Percentiles rank a stretch among this genome's conserved stretches.
Conservation (phyloP, 2,113 vertebrate species). For the Suricata suricatta region DNA sequence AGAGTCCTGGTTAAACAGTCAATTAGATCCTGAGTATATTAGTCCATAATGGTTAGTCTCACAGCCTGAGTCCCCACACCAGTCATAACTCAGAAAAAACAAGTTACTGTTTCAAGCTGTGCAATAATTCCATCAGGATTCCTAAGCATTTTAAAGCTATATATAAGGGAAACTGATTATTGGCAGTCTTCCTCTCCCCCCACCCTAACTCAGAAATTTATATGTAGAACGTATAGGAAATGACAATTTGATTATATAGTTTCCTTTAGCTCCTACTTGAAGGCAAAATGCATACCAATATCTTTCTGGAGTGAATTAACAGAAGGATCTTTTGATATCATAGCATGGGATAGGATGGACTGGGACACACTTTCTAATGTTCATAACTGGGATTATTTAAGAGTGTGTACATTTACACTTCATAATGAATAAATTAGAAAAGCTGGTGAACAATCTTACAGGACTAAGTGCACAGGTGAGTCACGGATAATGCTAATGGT, state of each 20-base stretch:
- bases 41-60: not conserved
- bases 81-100: not conserved
- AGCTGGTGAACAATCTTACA: not conserved
- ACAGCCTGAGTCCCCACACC: not conserved
- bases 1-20: not conserved
- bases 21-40: not conserved
- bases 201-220: not conserved
- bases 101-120: not conserved
- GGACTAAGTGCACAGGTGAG: not conserved
- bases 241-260: not conserved
- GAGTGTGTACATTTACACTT: not conserved
- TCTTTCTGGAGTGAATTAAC: not conserved
- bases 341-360: not conserved
- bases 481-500: not conserved
- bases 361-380: not conserved
- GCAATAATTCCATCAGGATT: not conserved
- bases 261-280: not conserved
- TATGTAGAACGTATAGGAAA: not conserved
- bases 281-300: not conserved
- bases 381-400: not conserved
- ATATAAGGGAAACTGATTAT: not conserved
- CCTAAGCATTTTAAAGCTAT: not conserved
- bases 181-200: not conserved
- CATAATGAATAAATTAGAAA: not conserved
- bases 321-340: not conserved